A percentile compares a stretch with the other conserved stretches of the same genome.
phyloP scores from a whole-genome alignment of 2,113 vertebrate genomes.

The Vidua chalybeata region DNA sequence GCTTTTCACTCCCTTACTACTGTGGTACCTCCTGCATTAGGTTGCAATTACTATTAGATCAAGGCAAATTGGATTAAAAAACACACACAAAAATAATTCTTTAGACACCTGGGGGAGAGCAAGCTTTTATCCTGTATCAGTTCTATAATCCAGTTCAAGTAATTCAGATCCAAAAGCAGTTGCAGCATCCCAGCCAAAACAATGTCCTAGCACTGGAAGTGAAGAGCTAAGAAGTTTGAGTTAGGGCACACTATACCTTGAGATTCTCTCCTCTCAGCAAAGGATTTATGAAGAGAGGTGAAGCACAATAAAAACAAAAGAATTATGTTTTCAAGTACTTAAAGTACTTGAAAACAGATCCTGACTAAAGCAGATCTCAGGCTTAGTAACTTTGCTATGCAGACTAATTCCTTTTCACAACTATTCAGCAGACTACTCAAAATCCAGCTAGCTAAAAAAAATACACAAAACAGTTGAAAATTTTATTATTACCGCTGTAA shows the following conservation, averaged over 20 bases:
- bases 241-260: neutral
- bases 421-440: neutral
- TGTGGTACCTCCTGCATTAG: neutral
- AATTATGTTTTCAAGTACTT: neutral
- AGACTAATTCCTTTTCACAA: neutral
- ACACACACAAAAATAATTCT: neutral
- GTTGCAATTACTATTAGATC: neutral
- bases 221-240: neutral
- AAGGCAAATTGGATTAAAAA: neutral
- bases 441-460: neutral
- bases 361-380: neutral
- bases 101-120: rapidly evolving
- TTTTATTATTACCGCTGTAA: neutral
- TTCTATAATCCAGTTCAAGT: neutral
- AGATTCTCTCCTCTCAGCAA: neutral
- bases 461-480: neutral
- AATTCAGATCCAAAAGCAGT: neutral
- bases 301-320: neutral
- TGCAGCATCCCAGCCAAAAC: neutral
- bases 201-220: neutral
- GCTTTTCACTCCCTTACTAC: neutral
- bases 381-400: neutral
- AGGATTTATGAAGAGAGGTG: neutral
- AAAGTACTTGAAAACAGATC: neutral
- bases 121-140: neutral